Evolutionary conservation across 2,113 vertebrate genomes (phyloP), one percentile per base, ranked within the genome.

Genomic region (Origma solitaria): DNA sequence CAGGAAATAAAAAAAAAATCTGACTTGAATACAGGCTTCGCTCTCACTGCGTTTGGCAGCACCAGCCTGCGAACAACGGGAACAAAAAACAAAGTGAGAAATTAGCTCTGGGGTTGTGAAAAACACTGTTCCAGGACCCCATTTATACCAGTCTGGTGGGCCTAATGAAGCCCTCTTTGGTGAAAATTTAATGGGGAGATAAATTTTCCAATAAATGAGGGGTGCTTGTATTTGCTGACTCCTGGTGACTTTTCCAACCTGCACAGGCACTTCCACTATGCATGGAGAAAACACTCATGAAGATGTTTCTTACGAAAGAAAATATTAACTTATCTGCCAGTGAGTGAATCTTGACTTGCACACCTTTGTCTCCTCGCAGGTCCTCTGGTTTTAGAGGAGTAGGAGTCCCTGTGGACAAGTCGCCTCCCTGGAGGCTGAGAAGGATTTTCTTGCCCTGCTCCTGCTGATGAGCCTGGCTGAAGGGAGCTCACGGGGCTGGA

Each of bases 1-100:
- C 93, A 96, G 95, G 94, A 80, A 88, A 96, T 91, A 95, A 97
- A 97, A 97, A 96, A 95, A 93, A 84, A 85, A 49, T 90, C 94
- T 92, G 90, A 94, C 95, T 94, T 92, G 93, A 96, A 97, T 86
- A 35, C 93, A 68, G 45, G 71, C 82, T 94, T 94, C 33, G 56
- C 87, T 92, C 83, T 75, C 73, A 38, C 50, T 62, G 86, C 8
- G 0, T 9, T 88, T 60, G 88, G 86, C 94, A 85, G 95, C 71
- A 45, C 54, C 38, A 65, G 85, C 1, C 9, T 33, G 14, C 0
- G 15, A 94, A 81, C 66, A 57, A 70, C 13, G 0, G 83, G 85
- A 92, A 88, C 13, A 33, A 78, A 64, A 91, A 72, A 8, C 42
- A 73, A 91, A 60, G 47, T 7, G 30, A 92, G 91, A 96, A 96